Evolutionary conservation across 2,113 vertebrate species (phyloP).

Genomic region (Callithrix jacchus): DNA sequence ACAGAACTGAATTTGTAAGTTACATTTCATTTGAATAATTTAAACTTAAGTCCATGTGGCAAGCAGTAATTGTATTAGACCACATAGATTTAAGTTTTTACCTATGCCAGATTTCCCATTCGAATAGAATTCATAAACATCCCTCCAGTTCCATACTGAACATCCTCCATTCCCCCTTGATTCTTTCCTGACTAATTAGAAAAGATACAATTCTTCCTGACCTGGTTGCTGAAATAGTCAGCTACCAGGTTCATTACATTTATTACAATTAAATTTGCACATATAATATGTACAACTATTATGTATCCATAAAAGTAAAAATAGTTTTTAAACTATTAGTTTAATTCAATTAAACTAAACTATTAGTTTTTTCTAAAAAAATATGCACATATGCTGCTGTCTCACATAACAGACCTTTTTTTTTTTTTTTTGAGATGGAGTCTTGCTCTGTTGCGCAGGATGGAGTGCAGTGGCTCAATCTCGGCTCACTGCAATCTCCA

Average conservation of each 20-base stretch:
- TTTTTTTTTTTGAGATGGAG: no score
- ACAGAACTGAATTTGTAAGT: background rate
- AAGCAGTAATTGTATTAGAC: background rate
- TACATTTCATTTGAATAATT: background rate
- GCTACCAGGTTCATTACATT: background rate
- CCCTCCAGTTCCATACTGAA: background rate
- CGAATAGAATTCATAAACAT: background rate
- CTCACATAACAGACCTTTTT: background rate
- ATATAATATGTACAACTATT: background rate
- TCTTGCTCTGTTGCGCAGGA: no score
- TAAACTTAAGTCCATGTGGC: background rate
- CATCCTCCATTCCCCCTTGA: background rate
- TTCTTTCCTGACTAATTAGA: background rate
- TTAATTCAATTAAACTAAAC: no score
- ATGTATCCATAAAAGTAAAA: background rate
- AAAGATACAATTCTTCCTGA: background rate
- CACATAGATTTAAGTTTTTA: background rate
- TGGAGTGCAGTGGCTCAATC: no score
- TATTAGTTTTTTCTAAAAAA: background rate
- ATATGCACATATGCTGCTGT: background rate
- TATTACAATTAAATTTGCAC: background rate
- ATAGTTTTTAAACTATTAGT: background rate
- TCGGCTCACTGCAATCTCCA: no score
- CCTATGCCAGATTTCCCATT: background rate
- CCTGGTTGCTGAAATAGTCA: accelerated